Conservation (phyloP, 2,113 vertebrate species). For the Cettia cetti region DNA sequence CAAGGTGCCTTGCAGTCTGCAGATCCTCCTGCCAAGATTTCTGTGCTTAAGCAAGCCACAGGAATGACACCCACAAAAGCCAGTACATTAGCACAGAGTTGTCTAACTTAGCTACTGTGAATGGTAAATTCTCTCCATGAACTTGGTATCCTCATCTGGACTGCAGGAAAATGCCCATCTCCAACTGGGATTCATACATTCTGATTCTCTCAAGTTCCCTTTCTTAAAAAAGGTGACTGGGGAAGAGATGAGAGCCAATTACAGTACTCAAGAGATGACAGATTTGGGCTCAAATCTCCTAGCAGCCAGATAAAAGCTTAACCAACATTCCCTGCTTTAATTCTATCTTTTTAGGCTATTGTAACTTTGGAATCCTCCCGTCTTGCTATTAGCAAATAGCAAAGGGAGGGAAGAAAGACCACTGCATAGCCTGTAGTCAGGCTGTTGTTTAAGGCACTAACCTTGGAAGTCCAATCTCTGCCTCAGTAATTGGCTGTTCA, state of each 20-base stretch:
- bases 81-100: neutral
- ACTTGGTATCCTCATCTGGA: neutral
- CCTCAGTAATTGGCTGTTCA: neutral
- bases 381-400: neutral
- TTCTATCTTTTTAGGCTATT: neutral
- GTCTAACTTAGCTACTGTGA: neutral
- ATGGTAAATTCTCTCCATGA: neutral
- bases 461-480: neutral
- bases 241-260: neutral
- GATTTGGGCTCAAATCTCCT: neutral
- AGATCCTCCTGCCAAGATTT: constrained; percentile 20
- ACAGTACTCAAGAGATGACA: neutral
- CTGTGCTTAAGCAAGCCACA: constrained; percentile 9
- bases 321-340: neutral
- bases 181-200: neutral
- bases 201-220: neutral
- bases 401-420: neutral
- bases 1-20: constrained; percentile 33
- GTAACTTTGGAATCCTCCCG: neutral
- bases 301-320: neutral
- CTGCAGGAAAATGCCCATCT: neutral
- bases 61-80: constrained; percentile 37
- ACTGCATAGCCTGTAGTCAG: neutral
- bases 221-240: neutral
- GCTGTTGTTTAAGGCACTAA: neutral